Evolutionary conservation across 2,797 vertebrate species (phyloP).

Genomic region (Rhynchotus rufescens): DNA sequence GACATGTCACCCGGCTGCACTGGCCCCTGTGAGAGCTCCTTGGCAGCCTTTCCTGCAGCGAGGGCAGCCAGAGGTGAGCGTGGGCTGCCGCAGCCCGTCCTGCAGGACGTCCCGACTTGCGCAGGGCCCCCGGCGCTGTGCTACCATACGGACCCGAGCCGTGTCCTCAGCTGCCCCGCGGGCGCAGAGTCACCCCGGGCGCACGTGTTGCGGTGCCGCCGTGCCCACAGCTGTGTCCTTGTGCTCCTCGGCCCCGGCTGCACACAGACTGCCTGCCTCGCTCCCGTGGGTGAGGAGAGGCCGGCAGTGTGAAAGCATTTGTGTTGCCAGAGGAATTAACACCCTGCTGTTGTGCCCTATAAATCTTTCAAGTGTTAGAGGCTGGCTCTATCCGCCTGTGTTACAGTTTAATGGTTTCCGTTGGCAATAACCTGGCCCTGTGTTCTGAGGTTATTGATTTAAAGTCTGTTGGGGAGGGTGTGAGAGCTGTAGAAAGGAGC

Average conservation of each 20-base stretch:
- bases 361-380: slow-evolving; percentile 44
- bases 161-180: neutral
- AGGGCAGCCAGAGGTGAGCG: neutral
- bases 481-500: slow-evolving; percentile 27
- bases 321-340: slow-evolving; percentile 56
- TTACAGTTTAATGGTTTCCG: slow-evolving; percentile 55
- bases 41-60: neutral
- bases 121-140: rapidly evolving
- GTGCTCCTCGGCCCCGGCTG: neutral
- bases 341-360: slow-evolving; percentile 29
- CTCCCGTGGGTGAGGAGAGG: neutral
- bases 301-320: neutral
- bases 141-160: neutral
- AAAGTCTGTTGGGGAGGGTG: neutral
- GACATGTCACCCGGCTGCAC: neutral
- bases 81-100: rapidly evolving
- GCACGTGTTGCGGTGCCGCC: rapidly evolving
- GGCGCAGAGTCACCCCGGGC: rapidly evolving
- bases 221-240: neutral
- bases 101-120: neutral
- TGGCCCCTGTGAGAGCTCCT: neutral
- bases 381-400: neutral
- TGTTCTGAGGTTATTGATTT: slow-evolving; percentile 54
- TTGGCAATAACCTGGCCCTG: slow-evolving; percentile 24
- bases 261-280: neutral